These are phyloP conservation scores for Oreortyx pictus DNA, from an alignment of 2,797 vertebrate genomes.

Conservation along the genomic window DNA sequence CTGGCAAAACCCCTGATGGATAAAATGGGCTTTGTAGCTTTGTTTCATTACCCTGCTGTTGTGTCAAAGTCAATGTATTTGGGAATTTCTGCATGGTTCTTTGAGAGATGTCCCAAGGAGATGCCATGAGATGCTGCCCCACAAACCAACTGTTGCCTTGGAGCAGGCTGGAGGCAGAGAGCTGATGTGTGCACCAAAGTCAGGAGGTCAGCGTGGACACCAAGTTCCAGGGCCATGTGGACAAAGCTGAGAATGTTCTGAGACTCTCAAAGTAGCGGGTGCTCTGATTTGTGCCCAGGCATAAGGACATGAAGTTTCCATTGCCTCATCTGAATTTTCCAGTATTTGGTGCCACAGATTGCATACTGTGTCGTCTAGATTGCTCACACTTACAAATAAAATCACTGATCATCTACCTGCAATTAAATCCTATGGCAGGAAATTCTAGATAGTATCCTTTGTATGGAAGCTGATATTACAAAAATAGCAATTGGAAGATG, in stretches of 20 bases:
- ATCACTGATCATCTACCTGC: neutral
- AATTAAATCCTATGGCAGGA: neutral
- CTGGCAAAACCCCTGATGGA: neutral
- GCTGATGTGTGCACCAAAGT: neutral
- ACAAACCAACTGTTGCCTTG: fast-evolving
- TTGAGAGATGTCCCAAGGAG: neutral
- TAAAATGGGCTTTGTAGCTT: neutral
- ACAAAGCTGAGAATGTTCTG: neutral
- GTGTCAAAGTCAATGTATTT: neutral
- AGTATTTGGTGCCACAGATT: neutral
- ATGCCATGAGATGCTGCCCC: neutral
- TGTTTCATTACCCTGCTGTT: neutral
- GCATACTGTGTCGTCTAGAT: neutral
- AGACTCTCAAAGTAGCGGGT: neutral
- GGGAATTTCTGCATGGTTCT: neutral
- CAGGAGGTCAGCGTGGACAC: neutral
- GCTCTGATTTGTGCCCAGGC: neutral
- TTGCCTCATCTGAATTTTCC: neutral
- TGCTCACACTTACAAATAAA: neutral
- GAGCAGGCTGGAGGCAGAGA: neutral
- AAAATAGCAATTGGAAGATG: neutral
- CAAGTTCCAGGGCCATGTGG: neutral
- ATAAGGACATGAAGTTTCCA: neutral
- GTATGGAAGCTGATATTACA: neutral
- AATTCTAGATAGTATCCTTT: neutral